Conservation (phyloP, 1,140 invertebrate genomes). For the Trypoxylus dichotomus region DNA sequence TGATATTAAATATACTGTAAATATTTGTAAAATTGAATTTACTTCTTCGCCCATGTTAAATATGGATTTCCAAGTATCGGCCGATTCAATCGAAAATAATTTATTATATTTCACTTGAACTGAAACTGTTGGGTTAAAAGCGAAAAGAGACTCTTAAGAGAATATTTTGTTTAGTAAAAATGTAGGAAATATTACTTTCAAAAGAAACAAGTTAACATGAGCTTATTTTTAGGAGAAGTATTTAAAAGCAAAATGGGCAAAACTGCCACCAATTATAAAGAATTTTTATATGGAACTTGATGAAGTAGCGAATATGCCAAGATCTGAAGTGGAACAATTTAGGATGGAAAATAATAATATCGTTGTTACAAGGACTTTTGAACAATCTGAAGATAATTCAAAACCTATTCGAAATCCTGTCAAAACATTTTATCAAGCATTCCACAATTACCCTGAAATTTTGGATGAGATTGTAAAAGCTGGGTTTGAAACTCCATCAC, state of each 20-base stretch:
- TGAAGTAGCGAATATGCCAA: conserved; percentile 65
- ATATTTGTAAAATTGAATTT: no score
- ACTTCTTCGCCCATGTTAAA: no score
- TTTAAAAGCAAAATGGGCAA: conserved; percentile 62
- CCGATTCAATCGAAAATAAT: no score
- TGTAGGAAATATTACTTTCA: no score
- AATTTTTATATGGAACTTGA: conserved; percentile 84
- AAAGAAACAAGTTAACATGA: no score
- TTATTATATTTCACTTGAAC: no score
- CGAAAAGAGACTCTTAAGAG: no score
- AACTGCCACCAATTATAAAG: conserved; percentile 71
- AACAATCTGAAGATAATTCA: conserved; percentile 51
- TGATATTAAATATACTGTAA: no score
- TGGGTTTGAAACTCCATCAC: conserved; percentile 81
- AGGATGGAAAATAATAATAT: conserved; percentile 72
- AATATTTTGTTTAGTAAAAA: no score
- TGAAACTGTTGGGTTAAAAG: no score
- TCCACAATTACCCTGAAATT: conserved; percentile 80
- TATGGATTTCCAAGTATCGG: no score
- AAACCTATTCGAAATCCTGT: conserved; percentile 80
- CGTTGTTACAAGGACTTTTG: conserved; percentile 50
- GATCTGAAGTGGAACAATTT: conserved; percentile 64
- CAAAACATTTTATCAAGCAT: conserved; percentile 81
- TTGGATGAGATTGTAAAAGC: conserved; percentile 79
- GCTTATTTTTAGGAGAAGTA: conserved; percentile 57